Evolutionary conservation across 2,888 invertebrate species (phyloP).

Genomic region (Andrena flavipes): DNA sequence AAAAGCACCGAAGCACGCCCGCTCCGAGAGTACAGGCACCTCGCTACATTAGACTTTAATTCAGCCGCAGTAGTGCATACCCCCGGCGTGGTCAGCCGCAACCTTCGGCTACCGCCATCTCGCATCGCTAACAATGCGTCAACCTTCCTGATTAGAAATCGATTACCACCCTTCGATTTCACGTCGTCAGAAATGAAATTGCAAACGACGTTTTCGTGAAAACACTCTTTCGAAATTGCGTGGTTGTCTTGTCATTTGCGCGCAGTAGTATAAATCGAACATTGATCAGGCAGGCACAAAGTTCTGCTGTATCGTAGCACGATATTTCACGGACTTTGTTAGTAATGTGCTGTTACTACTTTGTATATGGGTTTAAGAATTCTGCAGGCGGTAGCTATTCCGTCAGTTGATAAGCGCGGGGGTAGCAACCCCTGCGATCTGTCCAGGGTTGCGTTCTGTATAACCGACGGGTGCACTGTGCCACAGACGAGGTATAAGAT

Average conservation of each 20-base stretch:
- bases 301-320: not conserved
- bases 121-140: not conserved
- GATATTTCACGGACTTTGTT: not conserved
- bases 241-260: not conserved
- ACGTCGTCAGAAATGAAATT: not conserved
- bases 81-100: constrained; percentile 55
- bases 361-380: not conserved
- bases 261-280: constrained; percentile 15
- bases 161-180: not conserved
- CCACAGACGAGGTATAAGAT: not conserved
- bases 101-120: constrained; percentile 63
- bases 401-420: not conserved
- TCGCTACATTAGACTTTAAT: constrained; percentile 69
- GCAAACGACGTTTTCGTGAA: not conserved
- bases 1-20: constrained; percentile 48
- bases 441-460: not conserved
- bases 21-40: constrained; percentile 59
- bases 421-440: not conserved
- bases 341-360: not conserved
- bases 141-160: not conserved
- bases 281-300: not conserved
- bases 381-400: not conserved
- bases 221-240: not conserved
- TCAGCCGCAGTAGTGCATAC: constrained; percentile 69
- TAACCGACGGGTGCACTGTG: not conserved